Conservation (phyloP, 2,113 vertebrate genomes). For the Trematocara macrostoma region DNA sequence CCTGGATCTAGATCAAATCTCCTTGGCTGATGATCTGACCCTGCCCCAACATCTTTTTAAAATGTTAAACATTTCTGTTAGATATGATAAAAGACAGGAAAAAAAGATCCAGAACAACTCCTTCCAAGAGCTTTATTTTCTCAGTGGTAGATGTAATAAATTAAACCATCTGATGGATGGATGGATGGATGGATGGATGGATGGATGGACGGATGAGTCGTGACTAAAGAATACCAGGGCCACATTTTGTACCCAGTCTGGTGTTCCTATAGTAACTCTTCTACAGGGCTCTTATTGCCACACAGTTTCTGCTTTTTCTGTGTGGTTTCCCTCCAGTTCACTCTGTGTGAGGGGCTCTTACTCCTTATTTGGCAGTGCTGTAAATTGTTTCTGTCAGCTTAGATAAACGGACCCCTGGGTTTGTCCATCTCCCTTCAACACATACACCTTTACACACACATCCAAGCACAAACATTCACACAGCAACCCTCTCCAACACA, state of each 20-base stretch:
- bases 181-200: neutral
- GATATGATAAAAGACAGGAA: neutral
- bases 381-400: constrained; percentile 74
- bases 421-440: constrained; percentile 45
- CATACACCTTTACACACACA: neutral
- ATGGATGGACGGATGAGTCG: neutral
- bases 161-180: neutral
- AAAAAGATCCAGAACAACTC: neutral
- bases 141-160: neutral
- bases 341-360: constrained; percentile 24
- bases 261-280: constrained; percentile 7
- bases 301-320: constrained; percentile 17
- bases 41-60: neutral
- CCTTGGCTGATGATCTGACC: neutral
- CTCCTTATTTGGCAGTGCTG: constrained; percentile 56
- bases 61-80: neutral
- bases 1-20: neutral
- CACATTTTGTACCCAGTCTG: neutral
- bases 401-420: constrained; percentile 66
- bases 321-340: constrained; percentile 49
- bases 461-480: neutral
- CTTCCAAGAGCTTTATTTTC: neutral
- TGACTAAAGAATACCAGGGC: neutral
- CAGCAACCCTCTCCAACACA: neutral
- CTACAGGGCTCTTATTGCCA: neutral